Base-by-base conservation (phyloP, 2,888 invertebrate genomes). In the Harpagoxenus sublaevis region DNA sequence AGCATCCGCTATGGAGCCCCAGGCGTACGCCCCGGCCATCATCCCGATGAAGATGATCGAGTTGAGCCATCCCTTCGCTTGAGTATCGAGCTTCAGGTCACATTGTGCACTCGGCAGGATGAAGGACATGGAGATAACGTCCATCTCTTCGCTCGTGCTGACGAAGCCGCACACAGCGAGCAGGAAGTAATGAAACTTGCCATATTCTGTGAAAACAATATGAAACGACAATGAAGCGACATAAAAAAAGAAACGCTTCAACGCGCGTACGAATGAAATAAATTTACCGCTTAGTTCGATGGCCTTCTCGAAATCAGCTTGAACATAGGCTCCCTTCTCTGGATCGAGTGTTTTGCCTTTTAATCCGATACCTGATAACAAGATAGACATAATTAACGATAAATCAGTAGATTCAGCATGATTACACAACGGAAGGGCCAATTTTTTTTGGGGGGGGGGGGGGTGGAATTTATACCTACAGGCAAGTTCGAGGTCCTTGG, bases 91-190 rank as follows among this genome's bases (percentile, higher is more conserved):
- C 90, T 97, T 95, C 95, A 99, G 96, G 96, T 99, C 99, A 96
- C 98, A 98, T 95, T 98, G 98, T 90, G 98, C 98, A 92, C 98
- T 98, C 66, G 98, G 98, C 88, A 99, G 96, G 95, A 99, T 98
- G 96, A 98, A 99, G 91, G 98, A 98, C 97, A 99, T 98, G 92
- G 98, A 98, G 94, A 99, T 98, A 96, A 98, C 98, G 96, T 98
- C 98, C 97, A 99, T 98, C 96, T 98, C 98, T 96, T 99, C 98
- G 95, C 98, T 98, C 91, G 98, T 98, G 96, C 98, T 98, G 95
- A 98, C 98, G 96, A 98, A 98, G 92, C 99, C 98, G 96, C 98
- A 98, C 95, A 99, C 97, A 94, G 97, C 97, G 96, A 99, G 96
- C 95, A 99, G 96, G 94, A 98, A 96, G 95, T 98, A 98, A 95